Evolutionary conservation across 2,113 vertebrate species (phyloP).

Genomic region (Epinephelus moara): DNA sequence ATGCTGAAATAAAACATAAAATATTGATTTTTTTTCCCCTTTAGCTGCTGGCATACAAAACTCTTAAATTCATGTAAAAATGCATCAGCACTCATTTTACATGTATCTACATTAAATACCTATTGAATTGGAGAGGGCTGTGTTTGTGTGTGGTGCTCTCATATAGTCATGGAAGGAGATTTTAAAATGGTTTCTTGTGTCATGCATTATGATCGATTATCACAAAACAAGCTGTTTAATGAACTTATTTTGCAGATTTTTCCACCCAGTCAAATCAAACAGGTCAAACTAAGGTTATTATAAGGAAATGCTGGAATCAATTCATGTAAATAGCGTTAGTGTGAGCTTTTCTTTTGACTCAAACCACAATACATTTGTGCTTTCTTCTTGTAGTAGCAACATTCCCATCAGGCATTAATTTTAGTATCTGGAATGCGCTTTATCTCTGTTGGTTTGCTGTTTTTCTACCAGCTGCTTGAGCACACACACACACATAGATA

Average conservation of each 20-base stretch:
- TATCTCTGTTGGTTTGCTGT: conserved; percentile 22
- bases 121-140: neutral
- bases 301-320: conserved; percentile 3
- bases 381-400: neutral
- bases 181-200: neutral
- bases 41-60: neutral
- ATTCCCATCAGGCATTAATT: conserved; percentile 15
- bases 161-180: neutral
- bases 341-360: neutral
- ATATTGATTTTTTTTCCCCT: neutral
- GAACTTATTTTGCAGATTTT: neutral
- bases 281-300: neutral
- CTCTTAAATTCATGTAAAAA: neutral
- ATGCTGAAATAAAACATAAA: neutral
- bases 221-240: neutral
- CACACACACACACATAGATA: conserved; percentile 2
- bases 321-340: neutral
- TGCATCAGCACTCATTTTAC: neutral
- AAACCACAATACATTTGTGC: neutral
- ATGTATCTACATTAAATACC: neutral
- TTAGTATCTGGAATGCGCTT: conserved; percentile 27
- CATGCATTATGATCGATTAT: neutral
- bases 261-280: neutral
- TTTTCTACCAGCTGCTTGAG: conserved; percentile 22
- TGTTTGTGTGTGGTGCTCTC: neutral